Base-by-base conservation (phyloP, 2,797 vertebrate genomes). In the Periophthalmus magnuspinnatus region DNA sequence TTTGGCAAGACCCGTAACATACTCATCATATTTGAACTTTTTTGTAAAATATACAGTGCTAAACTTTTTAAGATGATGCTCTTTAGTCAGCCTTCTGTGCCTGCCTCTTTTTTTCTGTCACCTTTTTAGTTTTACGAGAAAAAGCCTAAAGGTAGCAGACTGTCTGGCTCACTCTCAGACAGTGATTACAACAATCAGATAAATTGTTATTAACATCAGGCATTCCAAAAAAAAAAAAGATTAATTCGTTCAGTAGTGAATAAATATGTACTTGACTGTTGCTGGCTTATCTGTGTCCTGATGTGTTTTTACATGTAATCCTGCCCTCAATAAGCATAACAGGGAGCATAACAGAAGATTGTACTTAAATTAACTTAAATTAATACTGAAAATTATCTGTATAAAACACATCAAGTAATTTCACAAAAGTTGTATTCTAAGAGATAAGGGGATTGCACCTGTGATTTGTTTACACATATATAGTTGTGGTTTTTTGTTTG, bases 121-220 rank as follows among this genome's bases (percentile, higher is more conserved):
- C 8, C 36, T 1, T 19, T 63, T 66, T 71, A 34, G 33, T 56
- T 38, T 54, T 17, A 77, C 65, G 69, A 71, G 4, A 65, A 59
- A 19, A 79, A 65, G 65, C 70, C 77, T 70, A 8, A 50, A 76
- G 80, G 72, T 56, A 80, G 67, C 63, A 87, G 72, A 80, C 84
- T 80, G 71, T 82, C 79, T 85, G 85, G n/a, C 76, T 78, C 75
- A 59, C 54, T 24, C 5, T 28, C 61, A 36, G 64, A 22, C 32
- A 2, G 38, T 69, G 19, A 67, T 76, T 71, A 67, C 47, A 0
- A 7, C 24, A 32, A 54, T 32, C 73, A 55, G 47, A 70, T 67
- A 19, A 67, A 75, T 80, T 55, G 70, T n/a, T 6, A n/a, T 28
- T 9, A 14, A 8, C 52, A 16, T 68, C 36, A 36, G 0, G 1